Conservation (phyloP, 2,797 vertebrate genomes). For the Chrysocyon brachyurus region DNA sequence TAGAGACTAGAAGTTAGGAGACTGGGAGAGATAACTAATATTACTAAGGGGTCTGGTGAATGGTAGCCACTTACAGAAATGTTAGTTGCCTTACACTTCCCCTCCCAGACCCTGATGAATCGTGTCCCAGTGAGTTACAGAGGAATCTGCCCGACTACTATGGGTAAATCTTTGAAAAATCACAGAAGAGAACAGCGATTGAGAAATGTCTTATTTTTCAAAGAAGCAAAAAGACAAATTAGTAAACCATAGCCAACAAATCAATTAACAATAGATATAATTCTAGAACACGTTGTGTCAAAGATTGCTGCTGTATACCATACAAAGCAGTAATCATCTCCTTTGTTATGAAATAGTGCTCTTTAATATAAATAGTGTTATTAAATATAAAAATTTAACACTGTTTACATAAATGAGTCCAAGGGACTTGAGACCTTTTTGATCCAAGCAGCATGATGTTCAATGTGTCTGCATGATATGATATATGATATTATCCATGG, state of each 20-base stretch:
- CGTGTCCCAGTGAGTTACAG: neutral
- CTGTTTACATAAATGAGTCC: neutral
- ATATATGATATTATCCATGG: neutral
- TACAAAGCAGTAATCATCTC: neutral
- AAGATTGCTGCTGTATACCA: neutral
- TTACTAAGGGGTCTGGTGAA: neutral
- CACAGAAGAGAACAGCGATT: neutral
- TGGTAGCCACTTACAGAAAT: constrained; percentile 29
- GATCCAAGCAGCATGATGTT: neutral
- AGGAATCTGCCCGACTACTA: neutral
- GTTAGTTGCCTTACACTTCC: neutral
- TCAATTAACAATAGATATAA: neutral
- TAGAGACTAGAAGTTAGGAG: neutral
- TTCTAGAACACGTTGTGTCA: neutral
- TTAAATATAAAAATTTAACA: too few species aligned
- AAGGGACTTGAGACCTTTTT: neutral
- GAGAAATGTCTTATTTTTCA: neutral
- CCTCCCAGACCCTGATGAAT: neutral
- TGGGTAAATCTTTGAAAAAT: neutral
- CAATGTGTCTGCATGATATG: neutral
- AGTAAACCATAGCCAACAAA: neutral
- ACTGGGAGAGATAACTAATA: neutral
- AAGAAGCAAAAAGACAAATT: constrained; percentile 37
- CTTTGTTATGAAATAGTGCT: neutral
- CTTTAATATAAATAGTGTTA: too few species aligned